A percentile compares a stretch with the other conserved stretches of the same genome.
These are phyloP conservation scores for Callithrix jacchus DNA, from an alignment of 2,113 vertebrate species.

Conservation along the genomic window DNA sequence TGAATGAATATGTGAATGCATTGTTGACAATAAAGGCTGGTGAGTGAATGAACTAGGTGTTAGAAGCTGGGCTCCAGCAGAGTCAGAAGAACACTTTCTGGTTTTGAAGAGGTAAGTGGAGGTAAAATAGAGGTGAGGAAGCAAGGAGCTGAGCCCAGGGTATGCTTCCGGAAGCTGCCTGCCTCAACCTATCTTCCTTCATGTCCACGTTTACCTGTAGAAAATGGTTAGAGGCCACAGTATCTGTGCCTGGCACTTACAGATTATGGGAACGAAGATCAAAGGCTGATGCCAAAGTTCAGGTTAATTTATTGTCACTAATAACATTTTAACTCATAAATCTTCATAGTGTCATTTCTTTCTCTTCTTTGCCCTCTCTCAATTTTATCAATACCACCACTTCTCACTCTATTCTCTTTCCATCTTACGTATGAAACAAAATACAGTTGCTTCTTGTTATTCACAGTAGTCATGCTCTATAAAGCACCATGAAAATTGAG, in stretches of 20 bases:
- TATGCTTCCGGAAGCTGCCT: neutral
- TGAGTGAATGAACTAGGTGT: neutral
- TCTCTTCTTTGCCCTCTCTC: neutral
- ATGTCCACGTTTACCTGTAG: neutral
- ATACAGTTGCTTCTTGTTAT: too few species aligned
- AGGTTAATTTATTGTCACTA: too few species aligned
- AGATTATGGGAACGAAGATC: neutral
- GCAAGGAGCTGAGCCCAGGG: fast-evolving
- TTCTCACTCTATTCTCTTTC: neutral
- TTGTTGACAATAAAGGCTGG: neutral
- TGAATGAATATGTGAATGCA: neutral
- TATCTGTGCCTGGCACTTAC: neutral
- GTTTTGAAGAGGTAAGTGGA: neutral
- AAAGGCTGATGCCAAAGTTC: neutral
- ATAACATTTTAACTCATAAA: fast-evolving
- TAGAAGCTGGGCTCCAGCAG: neutral
- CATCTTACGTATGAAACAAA: neutral
- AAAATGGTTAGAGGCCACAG: neutral
- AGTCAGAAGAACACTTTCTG: neutral
- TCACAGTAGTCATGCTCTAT: neutral
- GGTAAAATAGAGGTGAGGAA: neutral
- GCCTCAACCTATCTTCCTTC: too few species aligned
- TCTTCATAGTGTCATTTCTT: neutral
- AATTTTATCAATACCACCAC: too few species aligned
- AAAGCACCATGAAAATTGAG: neutral